Conservation (phyloP, 1,140 invertebrate species). For the Plodia interpunctella region DNA sequence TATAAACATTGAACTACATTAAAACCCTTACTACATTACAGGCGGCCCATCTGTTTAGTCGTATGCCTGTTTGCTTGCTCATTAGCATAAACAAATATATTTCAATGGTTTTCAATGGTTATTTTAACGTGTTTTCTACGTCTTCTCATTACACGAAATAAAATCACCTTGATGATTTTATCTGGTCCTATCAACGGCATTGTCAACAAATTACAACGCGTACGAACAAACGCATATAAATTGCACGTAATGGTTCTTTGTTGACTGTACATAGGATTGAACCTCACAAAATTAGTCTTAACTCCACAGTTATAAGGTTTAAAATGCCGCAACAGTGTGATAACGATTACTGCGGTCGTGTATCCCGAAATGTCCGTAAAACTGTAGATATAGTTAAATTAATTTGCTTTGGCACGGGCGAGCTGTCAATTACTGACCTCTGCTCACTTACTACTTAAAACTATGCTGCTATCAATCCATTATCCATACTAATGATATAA, state of each 20-base stretch:
- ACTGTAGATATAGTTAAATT: not conserved
- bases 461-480: too few species aligned
- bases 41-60: too few species aligned
- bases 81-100: too few species aligned
- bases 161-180: too few species aligned
- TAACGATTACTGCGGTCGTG: not conserved
- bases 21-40: too few species aligned
- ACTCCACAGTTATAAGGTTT: not conserved
- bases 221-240: slow-evolving; percentile 3
- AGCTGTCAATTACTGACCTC: not conserved
- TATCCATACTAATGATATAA: too few species aligned
- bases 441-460: not conserved
- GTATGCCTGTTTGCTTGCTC: too few species aligned
- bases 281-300: not conserved
- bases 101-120: too few species aligned
- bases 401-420: not conserved
- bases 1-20: too few species aligned
- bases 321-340: not conserved
- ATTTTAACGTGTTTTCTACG: too few species aligned
- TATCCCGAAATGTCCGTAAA: not conserved
- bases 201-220: not conserved
- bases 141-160: too few species aligned
- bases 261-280: not conserved
- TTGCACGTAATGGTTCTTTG: not conserved
- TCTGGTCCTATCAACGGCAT: too few species aligned